A percentile compares a stretch with the other conserved stretches of the same genome.
Conservation (phyloP, 2,113 vertebrate species). For the Sander lucioperca region DNA sequence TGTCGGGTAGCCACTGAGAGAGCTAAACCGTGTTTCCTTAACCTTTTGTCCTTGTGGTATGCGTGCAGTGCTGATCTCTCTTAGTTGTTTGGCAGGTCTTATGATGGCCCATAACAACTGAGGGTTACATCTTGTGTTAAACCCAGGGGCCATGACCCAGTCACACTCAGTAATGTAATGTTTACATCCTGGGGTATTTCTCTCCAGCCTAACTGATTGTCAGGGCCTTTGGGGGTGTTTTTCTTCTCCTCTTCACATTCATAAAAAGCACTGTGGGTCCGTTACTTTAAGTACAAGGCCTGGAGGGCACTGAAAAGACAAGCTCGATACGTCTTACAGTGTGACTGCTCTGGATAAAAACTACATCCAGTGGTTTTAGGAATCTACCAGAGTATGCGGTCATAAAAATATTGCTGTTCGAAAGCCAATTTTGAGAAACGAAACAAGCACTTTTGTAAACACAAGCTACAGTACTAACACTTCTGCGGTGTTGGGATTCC, state of each 20-base stretch:
- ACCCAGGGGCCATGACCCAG: conserved; percentile 71
- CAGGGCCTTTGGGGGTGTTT: conserved; percentile 55
- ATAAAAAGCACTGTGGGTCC: conserved; percentile 68
- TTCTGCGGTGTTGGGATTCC: neutral
- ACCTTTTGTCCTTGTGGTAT: conserved; percentile 75
- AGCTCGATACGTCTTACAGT: conserved; percentile 59
- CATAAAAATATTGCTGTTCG: conserved; percentile 37
- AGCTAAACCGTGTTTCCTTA: conserved; percentile 47
- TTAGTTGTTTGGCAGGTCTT: conserved; percentile 68
- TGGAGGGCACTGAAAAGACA: conserved; percentile 63
- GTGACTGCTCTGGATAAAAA: conserved; percentile 57
- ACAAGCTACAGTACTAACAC: neutral
- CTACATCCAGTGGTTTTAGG: conserved; percentile 39
- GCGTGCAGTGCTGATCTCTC: conserved; percentile 52
- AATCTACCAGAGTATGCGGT: conserved; percentile 38
- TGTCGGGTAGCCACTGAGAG: conserved; percentile 14
- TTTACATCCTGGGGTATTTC: conserved; percentile 78
- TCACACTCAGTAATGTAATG: conserved; percentile 70
- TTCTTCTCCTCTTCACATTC: conserved; percentile 57
- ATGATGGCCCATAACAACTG: conserved; percentile 71
- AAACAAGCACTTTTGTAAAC: conserved; percentile 44
- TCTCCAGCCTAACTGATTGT: conserved; percentile 71
- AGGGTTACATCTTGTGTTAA: conserved; percentile 69
- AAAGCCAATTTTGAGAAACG: conserved; percentile 40
- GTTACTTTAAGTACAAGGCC: conserved; percentile 71